These are phyloP conservation scores for Phania funesta DNA, from an alignment of 2,888 invertebrate genomes.

Conservation along the genomic window DNA sequence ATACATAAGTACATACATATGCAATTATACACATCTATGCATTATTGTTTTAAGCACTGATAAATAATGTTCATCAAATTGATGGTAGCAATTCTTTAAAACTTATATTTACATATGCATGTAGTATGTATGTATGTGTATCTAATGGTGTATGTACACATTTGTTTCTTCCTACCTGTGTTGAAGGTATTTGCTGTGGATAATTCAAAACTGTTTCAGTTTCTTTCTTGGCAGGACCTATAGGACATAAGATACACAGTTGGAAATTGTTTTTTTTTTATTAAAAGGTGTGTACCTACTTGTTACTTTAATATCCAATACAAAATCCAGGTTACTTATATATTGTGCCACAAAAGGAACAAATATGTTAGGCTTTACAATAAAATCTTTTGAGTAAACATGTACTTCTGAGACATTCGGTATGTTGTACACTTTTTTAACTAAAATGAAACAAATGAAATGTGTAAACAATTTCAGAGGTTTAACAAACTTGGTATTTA, in stretches of 20 bases:
- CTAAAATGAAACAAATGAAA: conserved; percentile 4
- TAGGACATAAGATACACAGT: neutral
- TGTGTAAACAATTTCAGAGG: neutral
- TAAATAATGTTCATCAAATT: too few species aligned
- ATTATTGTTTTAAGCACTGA: too few species aligned
- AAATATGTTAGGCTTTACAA: conserved; percentile 33
- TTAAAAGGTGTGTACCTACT: neutral
- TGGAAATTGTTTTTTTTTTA: neutral
- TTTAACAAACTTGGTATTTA: neutral
- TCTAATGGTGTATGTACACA: neutral
- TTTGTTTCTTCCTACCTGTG: neutral
- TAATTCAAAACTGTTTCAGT: neutral
- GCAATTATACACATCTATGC: too few species aligned
- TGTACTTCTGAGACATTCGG: conserved; percentile 5
- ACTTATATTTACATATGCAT: too few species aligned
- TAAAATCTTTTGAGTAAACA: conserved; percentile 40
- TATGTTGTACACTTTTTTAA: conserved; percentile 20
- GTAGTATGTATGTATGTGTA: too few species aligned
- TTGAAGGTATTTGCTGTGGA: conserved; percentile 3
- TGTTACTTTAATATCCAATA: conserved; percentile 32
- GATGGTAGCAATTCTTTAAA: too few species aligned
- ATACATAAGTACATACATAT: too few species aligned
- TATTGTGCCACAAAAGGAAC: conserved; percentile 43
- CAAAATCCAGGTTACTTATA: conserved; percentile 49
- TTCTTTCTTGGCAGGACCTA: neutral